Conservation (phyloP, 2,797 vertebrate genomes). For the Dendrocincla fuliginosa region DNA sequence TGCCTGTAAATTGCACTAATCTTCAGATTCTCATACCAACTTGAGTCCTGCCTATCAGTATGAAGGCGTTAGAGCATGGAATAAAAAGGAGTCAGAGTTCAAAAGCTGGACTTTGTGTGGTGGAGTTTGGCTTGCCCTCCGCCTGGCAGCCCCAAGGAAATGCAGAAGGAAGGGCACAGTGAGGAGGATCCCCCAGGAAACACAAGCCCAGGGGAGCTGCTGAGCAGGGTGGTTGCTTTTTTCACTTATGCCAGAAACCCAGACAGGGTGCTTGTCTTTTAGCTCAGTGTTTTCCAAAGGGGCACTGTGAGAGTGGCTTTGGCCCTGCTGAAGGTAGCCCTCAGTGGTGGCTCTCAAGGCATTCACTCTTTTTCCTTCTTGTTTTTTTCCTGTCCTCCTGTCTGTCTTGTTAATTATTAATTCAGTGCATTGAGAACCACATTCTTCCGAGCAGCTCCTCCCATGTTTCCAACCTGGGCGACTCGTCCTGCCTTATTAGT, state of each 20-base stretch:
- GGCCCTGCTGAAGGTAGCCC: background rate
- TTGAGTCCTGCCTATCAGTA: background rate
- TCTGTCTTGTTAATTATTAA: constrained; percentile 61
- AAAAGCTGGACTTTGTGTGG: constrained; percentile 26
- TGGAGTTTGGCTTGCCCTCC: background rate
- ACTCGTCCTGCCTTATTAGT: constrained; percentile 17
- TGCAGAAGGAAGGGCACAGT: background rate
- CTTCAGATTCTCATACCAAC: background rate
- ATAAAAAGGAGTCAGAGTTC: constrained; percentile 2
- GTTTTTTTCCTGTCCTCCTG: background rate
- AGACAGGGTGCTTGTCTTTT: background rate
- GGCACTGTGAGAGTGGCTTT: background rate
- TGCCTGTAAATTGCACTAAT: background rate
- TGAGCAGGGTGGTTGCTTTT: background rate
- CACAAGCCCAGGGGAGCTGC: background rate
- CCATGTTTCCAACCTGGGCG: constrained; percentile 27
- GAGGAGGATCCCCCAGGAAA: background rate
- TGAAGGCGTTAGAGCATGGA: background rate
- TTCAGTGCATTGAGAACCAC: background rate
- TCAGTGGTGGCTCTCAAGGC: background rate
- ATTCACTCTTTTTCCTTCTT: background rate
- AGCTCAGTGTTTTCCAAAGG: background rate
- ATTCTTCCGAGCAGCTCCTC: constrained; percentile 26
- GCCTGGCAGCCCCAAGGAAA: background rate
- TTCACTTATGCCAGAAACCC: background rate